These are phyloP conservation scores for Drosophila nikananu DNA, from an alignment of 1,140 invertebrate genomes.

Conservation along the genomic window DNA sequence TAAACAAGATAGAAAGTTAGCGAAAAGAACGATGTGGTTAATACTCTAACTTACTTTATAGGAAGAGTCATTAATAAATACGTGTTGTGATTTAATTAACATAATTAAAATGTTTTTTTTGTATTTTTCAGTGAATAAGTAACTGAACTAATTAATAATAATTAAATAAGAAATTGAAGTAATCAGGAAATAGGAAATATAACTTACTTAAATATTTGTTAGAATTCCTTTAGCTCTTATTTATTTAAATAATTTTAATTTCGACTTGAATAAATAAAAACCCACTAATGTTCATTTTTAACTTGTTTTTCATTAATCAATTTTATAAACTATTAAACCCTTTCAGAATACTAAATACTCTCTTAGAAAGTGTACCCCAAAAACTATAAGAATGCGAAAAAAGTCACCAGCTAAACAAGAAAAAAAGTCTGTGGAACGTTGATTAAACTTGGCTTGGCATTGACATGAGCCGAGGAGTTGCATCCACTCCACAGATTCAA, in stretches of 20 bases:
- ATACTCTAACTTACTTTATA: not conserved
- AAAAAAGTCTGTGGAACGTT: slow-evolving; percentile 61
- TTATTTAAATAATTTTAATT: not conserved
- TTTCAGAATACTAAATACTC: not conserved
- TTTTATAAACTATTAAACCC: not conserved
- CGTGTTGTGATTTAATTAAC: not conserved
- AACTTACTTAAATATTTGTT: too few relatives aligned
- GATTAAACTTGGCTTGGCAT: slow-evolving; percentile 74
- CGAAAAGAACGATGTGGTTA: not conserved
- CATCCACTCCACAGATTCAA: slow-evolving; percentile 41
- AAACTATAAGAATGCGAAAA: slow-evolving; percentile 27
- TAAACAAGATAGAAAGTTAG: slow-evolving; percentile 19
- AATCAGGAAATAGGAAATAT: not conserved
- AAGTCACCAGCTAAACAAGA: slow-evolving; percentile 9
- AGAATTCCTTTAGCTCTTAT: not conserved
- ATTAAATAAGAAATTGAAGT: not conserved
- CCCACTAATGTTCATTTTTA: not conserved
- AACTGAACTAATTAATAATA: too few relatives aligned
- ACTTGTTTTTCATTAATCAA: accelerated
- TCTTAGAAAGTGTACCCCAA: slow-evolving; percentile 10
- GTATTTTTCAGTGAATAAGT: not conserved
- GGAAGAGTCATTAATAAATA: not conserved
- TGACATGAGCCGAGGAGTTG: slow-evolving; percentile 55
- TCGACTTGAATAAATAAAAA: too few relatives aligned
- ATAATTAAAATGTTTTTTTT: not conserved